phyloP scores from a whole-genome alignment of 2,888 invertebrate species.

The Steinernema scapterisci region DNA sequence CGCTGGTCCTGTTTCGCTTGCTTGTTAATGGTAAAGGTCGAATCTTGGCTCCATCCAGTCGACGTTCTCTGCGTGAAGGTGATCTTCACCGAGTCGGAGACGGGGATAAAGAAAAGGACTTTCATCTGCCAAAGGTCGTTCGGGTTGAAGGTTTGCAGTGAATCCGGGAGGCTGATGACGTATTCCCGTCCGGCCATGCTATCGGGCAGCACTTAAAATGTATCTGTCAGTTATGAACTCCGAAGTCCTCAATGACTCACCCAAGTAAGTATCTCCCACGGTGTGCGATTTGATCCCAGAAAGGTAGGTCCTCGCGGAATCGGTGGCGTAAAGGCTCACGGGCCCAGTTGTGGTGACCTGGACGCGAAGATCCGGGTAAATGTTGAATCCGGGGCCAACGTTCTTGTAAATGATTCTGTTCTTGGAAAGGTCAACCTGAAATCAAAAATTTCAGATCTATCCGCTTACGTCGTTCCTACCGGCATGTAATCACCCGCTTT shows the following conservation, averaged over 20 bases:
- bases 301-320: not conserved
- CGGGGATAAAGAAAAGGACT: slow-evolving; percentile 8
- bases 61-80: not conserved
- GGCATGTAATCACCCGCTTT: not conserved
- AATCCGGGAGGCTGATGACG: slow-evolving; percentile 18
- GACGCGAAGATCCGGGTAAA: slow-evolving; percentile 4
- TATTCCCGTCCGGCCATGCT: slow-evolving; percentile 31
- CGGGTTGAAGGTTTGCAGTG: not conserved
- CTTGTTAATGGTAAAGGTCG: not conserved
- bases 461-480: not conserved
- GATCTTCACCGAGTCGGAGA: not conserved
- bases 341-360: not conserved
- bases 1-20: not conserved
- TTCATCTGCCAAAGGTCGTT: slow-evolving; percentile 21
- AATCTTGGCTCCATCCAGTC: too few species aligned
- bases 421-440: not conserved
- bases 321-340: not conserved
- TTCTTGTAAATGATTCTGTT: not conserved
- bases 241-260: not conserved
- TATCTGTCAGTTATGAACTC: not conserved
- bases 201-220: slow-evolving; percentile 31
- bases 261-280: not conserved
- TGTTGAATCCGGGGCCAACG: not conserved
- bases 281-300: not conserved
- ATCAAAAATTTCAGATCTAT: too few species aligned